Percentiles rank a stretch among this genome's conserved stretches.
These are phyloP conservation scores for Protonemura montana DNA, from an alignment of 2,888 invertebrate genomes.

Conservation along the genomic window DNA sequence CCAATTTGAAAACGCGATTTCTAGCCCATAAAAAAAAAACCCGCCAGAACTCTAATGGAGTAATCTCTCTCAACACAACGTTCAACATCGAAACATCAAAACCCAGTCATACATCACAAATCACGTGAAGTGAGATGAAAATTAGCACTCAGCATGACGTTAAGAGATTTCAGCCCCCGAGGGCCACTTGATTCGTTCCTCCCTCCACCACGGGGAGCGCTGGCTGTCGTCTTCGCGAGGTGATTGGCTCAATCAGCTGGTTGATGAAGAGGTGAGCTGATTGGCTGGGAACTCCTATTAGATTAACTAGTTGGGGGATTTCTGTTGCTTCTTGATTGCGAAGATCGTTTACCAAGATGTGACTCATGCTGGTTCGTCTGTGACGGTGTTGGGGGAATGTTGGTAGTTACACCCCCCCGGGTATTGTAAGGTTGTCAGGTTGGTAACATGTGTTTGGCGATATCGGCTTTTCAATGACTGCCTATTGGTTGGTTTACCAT, in stretches of 20 bases:
- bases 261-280: not conserved
- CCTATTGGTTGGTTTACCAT: too few relatives aligned
- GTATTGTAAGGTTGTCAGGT: too few relatives aligned
- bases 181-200: not conserved
- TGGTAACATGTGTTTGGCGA: too few relatives aligned
- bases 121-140: not conserved
- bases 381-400: too few relatives aligned
- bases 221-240: not conserved
- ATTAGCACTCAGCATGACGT: not conserved
- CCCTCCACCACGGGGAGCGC: not conserved
- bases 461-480: too few relatives aligned
- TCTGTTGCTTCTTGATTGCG: not conserved
- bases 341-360: not conserved
- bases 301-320: not conserved
- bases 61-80: not conserved
- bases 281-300: not conserved
- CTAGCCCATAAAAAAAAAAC: not conserved
- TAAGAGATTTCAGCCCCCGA: not conserved
- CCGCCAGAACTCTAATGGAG: too few relatives aligned
- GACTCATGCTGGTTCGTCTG: not conserved
- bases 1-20: too few relatives aligned
- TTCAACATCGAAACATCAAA: not conserved
- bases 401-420: not conserved
- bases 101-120: not conserved
- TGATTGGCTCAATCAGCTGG: not conserved